These are phyloP conservation scores for Riptortus pedestris DNA, from an alignment of 1,140 invertebrate genomes.

Conservation along the genomic window DNA sequence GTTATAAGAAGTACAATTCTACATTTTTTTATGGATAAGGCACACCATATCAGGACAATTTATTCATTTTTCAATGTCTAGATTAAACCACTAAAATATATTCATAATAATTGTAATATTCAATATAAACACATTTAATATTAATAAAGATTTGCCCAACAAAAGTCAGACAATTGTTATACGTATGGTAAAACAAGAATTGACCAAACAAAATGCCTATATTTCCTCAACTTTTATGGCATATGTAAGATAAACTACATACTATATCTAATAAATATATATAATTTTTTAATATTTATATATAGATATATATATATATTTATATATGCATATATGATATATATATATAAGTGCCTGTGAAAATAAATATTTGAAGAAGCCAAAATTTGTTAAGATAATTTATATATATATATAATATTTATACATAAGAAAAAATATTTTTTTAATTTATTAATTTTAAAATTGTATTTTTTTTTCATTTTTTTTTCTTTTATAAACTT, in stretches of 20 bases:
- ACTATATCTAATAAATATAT: conserved; percentile 26
- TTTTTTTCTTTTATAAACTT: no score
- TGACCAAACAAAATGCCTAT: conserved; percentile 25
- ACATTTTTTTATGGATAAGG: conserved; percentile 29
- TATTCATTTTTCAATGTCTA: conserved; percentile 22
- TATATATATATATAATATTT: background rate
- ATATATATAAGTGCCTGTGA: conserved; percentile 19
- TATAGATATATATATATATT: conserved; percentile 13
- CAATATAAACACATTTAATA: conserved; percentile 19
- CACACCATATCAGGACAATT: conserved; percentile 31
- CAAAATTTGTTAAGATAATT: background rate
- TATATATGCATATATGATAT: background rate
- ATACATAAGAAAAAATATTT: no score
- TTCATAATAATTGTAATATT: conserved; percentile 27
- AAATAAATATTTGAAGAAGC: conserved; percentile 17
- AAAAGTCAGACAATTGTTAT: conserved; percentile 1
- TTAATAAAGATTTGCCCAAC: conserved; percentile 25
- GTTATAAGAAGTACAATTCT: conserved; percentile 25
- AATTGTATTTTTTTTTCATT: no score
- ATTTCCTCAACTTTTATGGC: conserved; percentile 7
- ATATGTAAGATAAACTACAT: conserved; percentile 18
- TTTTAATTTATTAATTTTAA: no score
- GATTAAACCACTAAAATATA: conserved; percentile 23
- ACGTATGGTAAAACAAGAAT: conserved; percentile 24
- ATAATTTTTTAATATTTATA: conserved; percentile 21